A percentile compares a stretch with the other conserved stretches of the same genome.
Conservation (phyloP, 2,888 invertebrate genomes). For the Andrena chrysosceles region DNA sequence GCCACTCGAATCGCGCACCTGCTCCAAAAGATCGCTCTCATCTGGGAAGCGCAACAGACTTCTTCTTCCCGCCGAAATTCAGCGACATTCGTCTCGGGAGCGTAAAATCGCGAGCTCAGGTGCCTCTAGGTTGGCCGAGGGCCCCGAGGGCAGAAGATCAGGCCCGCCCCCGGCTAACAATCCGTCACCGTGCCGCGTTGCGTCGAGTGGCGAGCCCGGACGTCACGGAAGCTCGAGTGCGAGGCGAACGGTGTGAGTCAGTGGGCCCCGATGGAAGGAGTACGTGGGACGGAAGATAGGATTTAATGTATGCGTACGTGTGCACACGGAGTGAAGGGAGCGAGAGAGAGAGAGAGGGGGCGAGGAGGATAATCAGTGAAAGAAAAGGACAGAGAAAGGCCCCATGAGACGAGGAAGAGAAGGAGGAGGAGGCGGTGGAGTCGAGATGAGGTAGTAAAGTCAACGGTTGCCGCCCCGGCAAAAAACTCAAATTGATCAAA, state of each 20-base stretch:
- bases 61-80: constrained; percentile 30
- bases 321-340: constrained; percentile 47
- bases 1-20: constrained; percentile 20
- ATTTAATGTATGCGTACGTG: constrained; percentile 69
- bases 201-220: constrained; percentile 45
- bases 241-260: constrained; percentile 65
- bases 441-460: constrained; percentile 77
- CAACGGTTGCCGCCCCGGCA: constrained; percentile 78
- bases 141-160: constrained; percentile 46
- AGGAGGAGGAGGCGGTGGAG: constrained; percentile 46
- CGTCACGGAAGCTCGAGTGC: constrained; percentile 63
- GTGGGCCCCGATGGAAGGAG: constrained; percentile 54
- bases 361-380: constrained; percentile 56
- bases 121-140: neutral
- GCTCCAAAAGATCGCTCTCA: neutral
- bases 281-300: constrained; percentile 67
- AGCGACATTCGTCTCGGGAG: constrained; percentile 17
- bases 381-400: constrained; percentile 32
- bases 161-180: constrained; percentile 74
- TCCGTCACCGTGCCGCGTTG: constrained; percentile 72
- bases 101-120: constrained; percentile 35
- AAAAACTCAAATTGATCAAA: constrained; percentile 81
- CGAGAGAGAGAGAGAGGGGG: constrained; percentile 27
- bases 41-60: constrained; percentile 26
- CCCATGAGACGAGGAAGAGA: constrained; percentile 41